Percentiles rank a stretch among this genome's conserved stretches.
These are phyloP conservation scores for Dunckerocampus dactyliophorus DNA, from an alignment of 2,113 vertebrate species.

Conservation along the genomic window DNA sequence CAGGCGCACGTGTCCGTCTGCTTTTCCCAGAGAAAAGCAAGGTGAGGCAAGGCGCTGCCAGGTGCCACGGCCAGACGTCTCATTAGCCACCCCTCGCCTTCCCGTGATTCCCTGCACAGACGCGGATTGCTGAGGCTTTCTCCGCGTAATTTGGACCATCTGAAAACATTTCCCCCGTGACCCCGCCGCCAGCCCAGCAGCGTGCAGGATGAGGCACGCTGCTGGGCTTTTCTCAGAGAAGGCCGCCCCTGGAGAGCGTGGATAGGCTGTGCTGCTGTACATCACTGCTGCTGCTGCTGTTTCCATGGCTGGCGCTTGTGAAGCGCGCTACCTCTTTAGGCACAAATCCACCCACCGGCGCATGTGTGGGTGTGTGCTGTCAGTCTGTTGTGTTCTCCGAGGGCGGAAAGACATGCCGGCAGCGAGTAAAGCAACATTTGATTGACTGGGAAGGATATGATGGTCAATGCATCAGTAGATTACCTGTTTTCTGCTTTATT, in stretches of 20 bases:
- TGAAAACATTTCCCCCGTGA: conserved; percentile 63
- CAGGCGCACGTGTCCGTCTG: conserved; percentile 18
- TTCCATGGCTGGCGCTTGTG: conserved; percentile 52
- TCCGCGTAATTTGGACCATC: conserved; percentile 62
- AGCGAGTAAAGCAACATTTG: conserved; percentile 50
- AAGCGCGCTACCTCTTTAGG: conserved; percentile 56
- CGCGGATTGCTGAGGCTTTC: conserved; percentile 43
- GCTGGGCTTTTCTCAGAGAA: conserved; percentile 59
- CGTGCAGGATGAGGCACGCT: conserved; percentile 35
- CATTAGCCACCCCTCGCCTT: conserved; percentile 38
- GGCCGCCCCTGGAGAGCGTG: conserved; percentile 54
- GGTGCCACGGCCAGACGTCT: conserved; percentile 28
- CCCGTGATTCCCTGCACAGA: conserved; percentile 43
- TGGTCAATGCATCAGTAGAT: conserved; percentile 44
- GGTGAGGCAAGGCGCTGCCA: conserved; percentile 26
- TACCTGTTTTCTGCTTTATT: conserved; percentile 45
- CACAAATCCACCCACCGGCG: conserved; percentile 57
- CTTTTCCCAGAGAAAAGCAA: conserved; percentile 11
- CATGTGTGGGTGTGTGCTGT: conserved; percentile 55
- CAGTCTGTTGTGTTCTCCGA: conserved; percentile 50
- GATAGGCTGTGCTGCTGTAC: conserved; percentile 49
- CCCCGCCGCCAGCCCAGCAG: conserved; percentile 43
- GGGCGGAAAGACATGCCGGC: conserved; percentile 40
- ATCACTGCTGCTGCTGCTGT: conserved; percentile 42
- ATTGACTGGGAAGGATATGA: conserved; percentile 51